Evolutionary conservation across 2,888 invertebrate species (phyloP).

Genomic region (Diogma glabrata): DNA sequence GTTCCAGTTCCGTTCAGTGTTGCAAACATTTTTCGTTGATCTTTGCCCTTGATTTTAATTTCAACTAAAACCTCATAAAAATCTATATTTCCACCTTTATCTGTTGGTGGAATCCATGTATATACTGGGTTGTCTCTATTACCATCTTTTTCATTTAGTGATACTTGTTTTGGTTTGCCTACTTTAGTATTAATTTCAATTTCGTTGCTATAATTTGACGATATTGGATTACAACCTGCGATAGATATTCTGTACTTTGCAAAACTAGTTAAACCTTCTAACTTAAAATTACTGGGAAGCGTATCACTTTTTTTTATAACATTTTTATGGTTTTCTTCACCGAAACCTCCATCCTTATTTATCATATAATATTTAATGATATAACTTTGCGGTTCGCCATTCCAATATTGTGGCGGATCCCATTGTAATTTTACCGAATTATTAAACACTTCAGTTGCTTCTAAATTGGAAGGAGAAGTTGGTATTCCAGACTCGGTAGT

Average conservation of each 20-base stretch:
- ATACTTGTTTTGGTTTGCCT: slow-evolving; percentile 13
- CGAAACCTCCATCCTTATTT: no score
- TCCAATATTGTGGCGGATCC: slow-evolving; percentile 50
- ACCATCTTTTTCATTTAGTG: slow-evolving; percentile 5
- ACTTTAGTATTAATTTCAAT: slow-evolving; percentile 13
- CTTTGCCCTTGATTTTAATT: background rate
- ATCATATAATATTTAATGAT: background rate
- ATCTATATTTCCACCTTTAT: slow-evolving; percentile 39
- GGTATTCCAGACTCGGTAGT: slow-evolving; percentile 16
- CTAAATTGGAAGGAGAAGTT: background rate
- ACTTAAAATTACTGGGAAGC: slow-evolving; percentile 4
- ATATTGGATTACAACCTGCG: slow-evolving; percentile 13
- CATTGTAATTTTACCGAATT: slow-evolving; percentile 3
- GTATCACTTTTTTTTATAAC: background rate
- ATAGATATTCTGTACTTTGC: slow-evolving; percentile 13
- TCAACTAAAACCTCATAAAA: slow-evolving; percentile 36
- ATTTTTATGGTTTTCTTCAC: background rate
- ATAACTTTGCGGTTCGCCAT: slow-evolving; percentile 40
- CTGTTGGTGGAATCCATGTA: slow-evolving; percentile 38
- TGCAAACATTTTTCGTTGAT: background rate
- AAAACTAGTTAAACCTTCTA: slow-evolving; percentile 11
- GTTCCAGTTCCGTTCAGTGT: slow-evolving; percentile 9
- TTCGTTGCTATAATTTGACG: slow-evolving; percentile 12
- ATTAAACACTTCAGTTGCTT: background rate
- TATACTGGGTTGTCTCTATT: slow-evolving; percentile 23